Evolutionary conservation across 2,113 vertebrate species (phyloP).

Genomic region (Ailurus styani): DNA sequence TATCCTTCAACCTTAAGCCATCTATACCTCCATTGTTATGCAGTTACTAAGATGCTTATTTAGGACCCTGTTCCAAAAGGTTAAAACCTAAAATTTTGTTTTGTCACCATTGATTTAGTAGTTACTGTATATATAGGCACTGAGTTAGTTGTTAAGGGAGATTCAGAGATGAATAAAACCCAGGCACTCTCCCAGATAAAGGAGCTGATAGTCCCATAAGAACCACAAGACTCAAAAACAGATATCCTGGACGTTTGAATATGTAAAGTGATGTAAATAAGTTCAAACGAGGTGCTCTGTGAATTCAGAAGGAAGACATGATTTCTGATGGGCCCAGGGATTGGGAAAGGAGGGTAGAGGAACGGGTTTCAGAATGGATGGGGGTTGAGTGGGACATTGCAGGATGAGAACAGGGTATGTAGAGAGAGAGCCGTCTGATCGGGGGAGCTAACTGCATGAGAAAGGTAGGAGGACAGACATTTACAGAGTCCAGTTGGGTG

Average conservation of each 20-base stretch:
- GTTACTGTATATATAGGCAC: background rate
- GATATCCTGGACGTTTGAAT: background rate
- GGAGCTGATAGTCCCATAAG: background rate
- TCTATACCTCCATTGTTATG: background rate
- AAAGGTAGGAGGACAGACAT: no score
- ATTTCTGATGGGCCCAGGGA: background rate
- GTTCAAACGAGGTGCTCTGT: background rate
- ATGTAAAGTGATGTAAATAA: background rate
- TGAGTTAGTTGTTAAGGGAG: background rate
- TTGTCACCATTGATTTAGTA: background rate
- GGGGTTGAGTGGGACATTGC: background rate
- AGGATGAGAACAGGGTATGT: fast-evolving
- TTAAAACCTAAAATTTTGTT: background rate
- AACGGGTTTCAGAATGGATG: background rate
- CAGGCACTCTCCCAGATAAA: background rate
- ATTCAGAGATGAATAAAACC: background rate
- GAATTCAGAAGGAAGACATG: background rate
- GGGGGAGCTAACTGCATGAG: no score
- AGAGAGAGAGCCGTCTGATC: background rate
- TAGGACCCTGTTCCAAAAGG: background rate
- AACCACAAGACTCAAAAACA: background rate
- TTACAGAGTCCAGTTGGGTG: no score
- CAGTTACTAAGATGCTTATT: background rate
- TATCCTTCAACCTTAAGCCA: background rate
- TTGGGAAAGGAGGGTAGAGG: background rate